Percentiles rank a stretch among this genome's conserved stretches.
Conservation (phyloP, 2,797 vertebrate species). For the Sebastes itinus region DNA sequence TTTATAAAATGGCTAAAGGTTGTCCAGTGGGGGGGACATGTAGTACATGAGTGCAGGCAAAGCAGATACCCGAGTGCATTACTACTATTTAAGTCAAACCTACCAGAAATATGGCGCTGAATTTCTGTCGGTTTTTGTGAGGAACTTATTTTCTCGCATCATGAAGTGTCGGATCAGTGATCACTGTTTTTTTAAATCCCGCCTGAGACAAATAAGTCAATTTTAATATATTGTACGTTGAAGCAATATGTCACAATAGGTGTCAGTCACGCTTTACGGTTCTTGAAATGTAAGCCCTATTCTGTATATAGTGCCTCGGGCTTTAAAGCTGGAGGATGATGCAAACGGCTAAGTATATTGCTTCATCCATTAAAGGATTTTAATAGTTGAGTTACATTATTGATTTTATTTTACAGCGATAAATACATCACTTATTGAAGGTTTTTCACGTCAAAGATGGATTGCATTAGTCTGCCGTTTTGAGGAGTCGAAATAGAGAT, state of each 20-base stretch:
- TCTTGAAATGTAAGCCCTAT: constrained; percentile 62
- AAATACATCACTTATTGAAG: constrained; percentile 86
- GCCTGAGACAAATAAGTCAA: constrained; percentile 26
- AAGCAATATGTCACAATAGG: constrained; percentile 60
- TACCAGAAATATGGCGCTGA: no score
- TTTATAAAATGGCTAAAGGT: constrained; percentile 59
- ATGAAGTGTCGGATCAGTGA: not conserved
- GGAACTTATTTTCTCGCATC: not conserved
- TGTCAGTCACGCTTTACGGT: constrained; percentile 73
- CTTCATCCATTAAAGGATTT: constrained; percentile 86
- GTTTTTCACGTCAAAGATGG: constrained; percentile 74
- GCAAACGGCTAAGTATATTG: constrained; percentile 83
- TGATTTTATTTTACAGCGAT: constrained; percentile 86
- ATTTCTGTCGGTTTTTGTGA: not conserved
- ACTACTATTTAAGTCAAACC: not conserved
- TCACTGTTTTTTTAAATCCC: constrained; percentile 18
- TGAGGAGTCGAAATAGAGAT: constrained; percentile 56
- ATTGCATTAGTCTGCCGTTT: constrained; percentile 76
- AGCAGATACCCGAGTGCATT: constrained; percentile 35
- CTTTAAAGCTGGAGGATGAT: constrained; percentile 80
- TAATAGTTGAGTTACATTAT: constrained; percentile 86
- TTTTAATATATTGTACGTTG: constrained; percentile 35
- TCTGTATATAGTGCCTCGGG: constrained; percentile 63
- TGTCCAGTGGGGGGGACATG: constrained; percentile 34
- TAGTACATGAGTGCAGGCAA: constrained; percentile 22